phyloP scores from a whole-genome alignment of 2,797 vertebrate genomes.

The Enteromius radiatus region DNA sequence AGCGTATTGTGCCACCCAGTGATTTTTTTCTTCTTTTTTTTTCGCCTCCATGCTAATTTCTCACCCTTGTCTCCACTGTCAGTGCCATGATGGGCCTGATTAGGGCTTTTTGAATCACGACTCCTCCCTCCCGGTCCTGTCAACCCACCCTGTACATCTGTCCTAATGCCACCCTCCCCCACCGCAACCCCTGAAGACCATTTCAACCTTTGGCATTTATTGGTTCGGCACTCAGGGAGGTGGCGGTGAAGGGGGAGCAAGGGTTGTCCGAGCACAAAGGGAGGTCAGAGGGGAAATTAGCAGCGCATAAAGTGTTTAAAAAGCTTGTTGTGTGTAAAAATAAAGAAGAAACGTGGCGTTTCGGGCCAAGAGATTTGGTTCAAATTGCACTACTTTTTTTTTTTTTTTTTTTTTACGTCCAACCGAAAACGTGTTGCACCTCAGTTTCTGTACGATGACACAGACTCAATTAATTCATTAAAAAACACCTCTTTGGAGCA shows the following conservation, averaged over 20 bases:
- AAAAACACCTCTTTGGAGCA: slow-evolving; percentile 42
- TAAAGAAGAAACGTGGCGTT: slow-evolving; percentile 70
- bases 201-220: slow-evolving; percentile 89
- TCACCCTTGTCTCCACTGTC: slow-evolving; percentile 69
- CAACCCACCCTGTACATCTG: slow-evolving; percentile 64
- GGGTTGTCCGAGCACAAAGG: slow-evolving; percentile 87
- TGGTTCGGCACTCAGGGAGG: slow-evolving; percentile 73
- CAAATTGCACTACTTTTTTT: background rate
- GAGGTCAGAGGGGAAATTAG: slow-evolving; percentile 92
- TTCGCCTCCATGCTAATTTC: slow-evolving; percentile 77
- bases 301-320: slow-evolving; percentile 88
- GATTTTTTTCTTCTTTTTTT: slow-evolving; percentile 62
- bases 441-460: background rate
- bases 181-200: slow-evolving; percentile 69
- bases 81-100: slow-evolving; percentile 77
- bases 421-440: background rate
- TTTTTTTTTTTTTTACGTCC: slow-evolving; percentile 48
- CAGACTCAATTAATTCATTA: background rate
- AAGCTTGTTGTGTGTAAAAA: slow-evolving; percentile 79
- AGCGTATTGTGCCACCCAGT: slow-evolving; percentile 70
- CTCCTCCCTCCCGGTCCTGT: slow-evolving; percentile 72
- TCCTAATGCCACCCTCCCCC: slow-evolving; percentile 36
- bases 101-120: slow-evolving; percentile 78
- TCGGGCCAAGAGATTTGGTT: background rate
- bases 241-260: slow-evolving; percentile 70